Evolutionary conservation across 2,113 vertebrate genomes (phyloP), one percentile per base, ranked within the genome.

Genomic region (Pterocles orientalis): DNA sequence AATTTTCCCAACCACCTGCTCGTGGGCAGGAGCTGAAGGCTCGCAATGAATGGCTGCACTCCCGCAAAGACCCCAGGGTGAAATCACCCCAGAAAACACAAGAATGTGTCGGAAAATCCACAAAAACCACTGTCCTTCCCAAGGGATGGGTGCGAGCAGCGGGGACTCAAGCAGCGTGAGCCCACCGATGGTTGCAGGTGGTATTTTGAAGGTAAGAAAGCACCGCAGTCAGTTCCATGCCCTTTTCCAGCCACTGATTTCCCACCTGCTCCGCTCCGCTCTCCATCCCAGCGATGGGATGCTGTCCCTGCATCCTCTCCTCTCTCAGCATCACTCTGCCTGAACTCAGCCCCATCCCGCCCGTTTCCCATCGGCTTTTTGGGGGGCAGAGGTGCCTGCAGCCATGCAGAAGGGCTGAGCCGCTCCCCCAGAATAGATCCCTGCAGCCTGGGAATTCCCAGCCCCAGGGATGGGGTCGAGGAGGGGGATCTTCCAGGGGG

Each of bases 111-210:
- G 18, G 48, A 26, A 68, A 72, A 34, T 2, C 9, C 31, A 2
- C 1, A 20, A 58, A 56, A 71, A 11, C 2, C 39, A 12, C 39
- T 0, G 0, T 31, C 34, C 21, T 77, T 29, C 70, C 45, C 25
- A 33, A 28, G 43, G 33, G 36, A 36, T 0, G 7, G 7, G 45
- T 4, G 48, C 0, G 1, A 68, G 19, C 9, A 16, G 33, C 0
- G 0, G 31, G 48, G 19, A 77, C 23, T 31, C 0, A 6, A 68
- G 48, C 20, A 26, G 41, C 6, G 0, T 8, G 15, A 12, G 8
- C 4, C 58, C 12, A 3, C 1, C 0, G 1, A 17, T 3, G 36
- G n/a, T 3, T 18, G 11, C 1, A 7, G 51, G 51, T 10, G 23
- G 8, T 14, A 4, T 9, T 41, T 89, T 65, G 50, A 28, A 53